Conservation (phyloP, 2,797 vertebrate species). For the Phataginus tricuspis region DNA sequence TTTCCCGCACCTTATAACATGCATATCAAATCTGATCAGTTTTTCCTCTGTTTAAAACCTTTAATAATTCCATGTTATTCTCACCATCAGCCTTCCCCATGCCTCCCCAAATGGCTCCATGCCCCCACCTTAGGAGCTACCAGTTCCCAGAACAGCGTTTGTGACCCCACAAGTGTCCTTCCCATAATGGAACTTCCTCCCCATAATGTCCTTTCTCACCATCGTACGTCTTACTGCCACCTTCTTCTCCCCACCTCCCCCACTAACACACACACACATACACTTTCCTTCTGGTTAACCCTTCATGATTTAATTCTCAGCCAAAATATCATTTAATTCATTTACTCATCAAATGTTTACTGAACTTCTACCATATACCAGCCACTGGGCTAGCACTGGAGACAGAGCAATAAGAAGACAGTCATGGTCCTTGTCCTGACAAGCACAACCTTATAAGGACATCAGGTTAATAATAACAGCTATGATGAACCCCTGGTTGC, state of each 20-base stretch:
- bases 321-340: neutral
- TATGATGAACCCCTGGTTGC: too few species aligned
- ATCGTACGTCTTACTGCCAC: neutral
- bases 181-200: neutral
- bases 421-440: neutral
- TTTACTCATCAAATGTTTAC: constrained; percentile 2
- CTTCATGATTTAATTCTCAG: neutral
- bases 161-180: neutral
- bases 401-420: neutral
- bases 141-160: neutral
- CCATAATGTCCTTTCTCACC: neutral
- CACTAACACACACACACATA: neutral
- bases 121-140: neutral
- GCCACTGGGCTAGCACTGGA: neutral
- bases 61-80: neutral
- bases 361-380: neutral
- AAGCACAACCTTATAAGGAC: neutral
- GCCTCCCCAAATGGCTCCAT: neutral
- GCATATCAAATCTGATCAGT: neutral
- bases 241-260: neutral
- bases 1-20: neutral
- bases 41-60: neutral
- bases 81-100: neutral
- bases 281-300: neutral
- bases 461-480: neutral